Percentiles rank a stretch among this genome's conserved stretches.
Evolutionary conservation across 2,797 vertebrate species (phyloP).

Genomic region (Hyperoplus immaculatus): DNA sequence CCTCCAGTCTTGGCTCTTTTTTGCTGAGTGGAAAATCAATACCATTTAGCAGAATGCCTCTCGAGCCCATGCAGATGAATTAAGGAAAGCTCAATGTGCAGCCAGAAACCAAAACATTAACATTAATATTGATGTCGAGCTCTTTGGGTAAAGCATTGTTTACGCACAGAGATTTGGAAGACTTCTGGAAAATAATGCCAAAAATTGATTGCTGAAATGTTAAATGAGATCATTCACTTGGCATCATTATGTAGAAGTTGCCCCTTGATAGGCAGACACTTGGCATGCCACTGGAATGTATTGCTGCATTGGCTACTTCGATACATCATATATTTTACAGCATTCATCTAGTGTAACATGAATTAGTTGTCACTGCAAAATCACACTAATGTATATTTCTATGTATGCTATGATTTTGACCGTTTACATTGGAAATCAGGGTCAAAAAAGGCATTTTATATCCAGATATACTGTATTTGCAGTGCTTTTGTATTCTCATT

Average conservation of each 20-base stretch:
- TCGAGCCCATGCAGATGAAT: constrained; percentile 35
- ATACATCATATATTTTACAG: not conserved
- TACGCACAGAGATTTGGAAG: constrained; percentile 34
- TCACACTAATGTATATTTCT: not conserved
- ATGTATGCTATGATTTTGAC: not conserved
- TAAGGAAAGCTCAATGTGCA: constrained; percentile 37
- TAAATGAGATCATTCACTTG: constrained; percentile 7
- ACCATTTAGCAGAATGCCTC: constrained; percentile 64
- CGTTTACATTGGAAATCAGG: not conserved
- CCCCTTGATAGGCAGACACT: no score
- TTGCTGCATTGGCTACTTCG: not conserved
- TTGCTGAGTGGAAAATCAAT: constrained; percentile 74
- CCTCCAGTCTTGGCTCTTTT: constrained; percentile 10
- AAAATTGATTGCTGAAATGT: constrained; percentile 8
- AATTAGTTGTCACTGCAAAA: not conserved
- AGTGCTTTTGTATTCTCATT: not conserved
- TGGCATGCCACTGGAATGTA: no score
- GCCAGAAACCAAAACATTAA: constrained; percentile 10
- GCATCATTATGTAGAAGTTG: not conserved
- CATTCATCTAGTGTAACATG: not conserved
- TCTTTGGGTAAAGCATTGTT: constrained; percentile 42
- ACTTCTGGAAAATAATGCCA: constrained; percentile 8
- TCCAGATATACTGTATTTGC: not conserved
- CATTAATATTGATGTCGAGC: constrained; percentile 70
- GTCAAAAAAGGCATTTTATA: not conserved